Percentiles rank a stretch among this genome's conserved stretches.
phyloP scores from a whole-genome alignment of 53 echinoderm and acorn worm species.

The Patiria pectinifera region DNA sequence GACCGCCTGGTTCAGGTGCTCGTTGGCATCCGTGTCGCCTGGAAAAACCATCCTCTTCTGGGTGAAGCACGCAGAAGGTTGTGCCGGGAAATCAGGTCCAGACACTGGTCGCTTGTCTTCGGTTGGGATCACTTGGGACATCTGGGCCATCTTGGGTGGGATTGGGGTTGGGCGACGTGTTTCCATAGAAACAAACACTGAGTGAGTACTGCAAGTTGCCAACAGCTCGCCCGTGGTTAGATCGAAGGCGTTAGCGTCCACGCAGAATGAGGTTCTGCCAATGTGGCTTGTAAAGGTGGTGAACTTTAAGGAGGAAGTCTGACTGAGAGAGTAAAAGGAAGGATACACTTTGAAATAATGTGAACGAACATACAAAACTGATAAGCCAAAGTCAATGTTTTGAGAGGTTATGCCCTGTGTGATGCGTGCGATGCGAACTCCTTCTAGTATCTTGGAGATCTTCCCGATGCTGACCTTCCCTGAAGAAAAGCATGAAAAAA shows the following conservation, averaged over 20 bases:
- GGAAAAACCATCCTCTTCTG: conserved; percentile 25
- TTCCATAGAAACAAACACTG: conserved; percentile 16
- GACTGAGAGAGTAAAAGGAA: not conserved
- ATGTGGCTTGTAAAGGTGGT: conserved; percentile 34
- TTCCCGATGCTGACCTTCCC: not conserved
- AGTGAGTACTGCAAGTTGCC: conserved; percentile 19
- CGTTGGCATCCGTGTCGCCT: conserved; percentile 31
- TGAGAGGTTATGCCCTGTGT: not conserved
- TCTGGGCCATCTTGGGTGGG: not conserved
- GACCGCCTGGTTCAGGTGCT: conserved; percentile 54
- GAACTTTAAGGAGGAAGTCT: not conserved
- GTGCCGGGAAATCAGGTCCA: not conserved
- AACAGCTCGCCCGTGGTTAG: conserved; percentile 13
- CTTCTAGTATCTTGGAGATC: not conserved
- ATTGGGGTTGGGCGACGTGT: conserved; percentile 29
- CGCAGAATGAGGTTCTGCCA: conserved; percentile 47
- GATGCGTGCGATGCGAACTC: not conserved
- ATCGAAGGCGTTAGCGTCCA: not conserved
- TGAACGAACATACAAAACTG: not conserved
- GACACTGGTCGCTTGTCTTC: conserved; percentile 17
- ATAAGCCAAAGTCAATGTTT: not conserved
- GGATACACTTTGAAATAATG: conserved; percentile 14
- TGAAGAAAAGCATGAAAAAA: not conserved
- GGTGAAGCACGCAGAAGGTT: not conserved
- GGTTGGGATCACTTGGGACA: not conserved